Conservation (phyloP, 1,140 invertebrate genomes). For the Pteromalus puparum region DNA sequence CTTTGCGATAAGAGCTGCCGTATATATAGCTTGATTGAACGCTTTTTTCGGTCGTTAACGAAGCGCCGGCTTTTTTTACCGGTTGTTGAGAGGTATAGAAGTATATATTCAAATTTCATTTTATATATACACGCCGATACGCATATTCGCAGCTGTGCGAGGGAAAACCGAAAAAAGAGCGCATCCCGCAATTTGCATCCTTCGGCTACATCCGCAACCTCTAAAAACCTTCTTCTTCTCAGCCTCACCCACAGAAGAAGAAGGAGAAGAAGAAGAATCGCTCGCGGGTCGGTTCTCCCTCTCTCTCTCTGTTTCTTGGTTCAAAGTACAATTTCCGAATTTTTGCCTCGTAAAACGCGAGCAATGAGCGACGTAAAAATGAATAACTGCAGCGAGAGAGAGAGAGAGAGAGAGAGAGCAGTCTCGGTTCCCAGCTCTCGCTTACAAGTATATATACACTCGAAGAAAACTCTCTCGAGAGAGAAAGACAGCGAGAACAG, state of each 20-base stretch:
- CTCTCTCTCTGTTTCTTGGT: slow-evolving; percentile 54
- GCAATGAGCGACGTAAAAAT: slow-evolving; percentile 74
- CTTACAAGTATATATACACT: neutral
- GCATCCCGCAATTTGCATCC: neutral
- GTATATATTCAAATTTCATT: too few species aligned
- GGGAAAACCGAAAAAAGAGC: neutral
- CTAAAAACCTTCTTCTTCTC: slow-evolving; percentile 3
- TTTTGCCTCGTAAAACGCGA: slow-evolving; percentile 74
- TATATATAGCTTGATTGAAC: neutral
- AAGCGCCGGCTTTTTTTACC: neutral
- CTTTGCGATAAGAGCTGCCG: neutral
- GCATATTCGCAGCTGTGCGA: neutral
- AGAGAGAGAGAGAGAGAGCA: neutral
- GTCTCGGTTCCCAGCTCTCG: neutral
- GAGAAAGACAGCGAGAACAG: slow-evolving; percentile 36
- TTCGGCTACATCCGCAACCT: neutral
- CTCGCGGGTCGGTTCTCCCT: slow-evolving; percentile 17
- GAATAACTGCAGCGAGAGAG: slow-evolving; percentile 60
- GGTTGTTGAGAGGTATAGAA: too few species aligned
- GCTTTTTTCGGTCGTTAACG: neutral
- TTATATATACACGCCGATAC: too few species aligned
- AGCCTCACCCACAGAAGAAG: slow-evolving; percentile 13
- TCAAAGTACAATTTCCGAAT: slow-evolving; percentile 74
- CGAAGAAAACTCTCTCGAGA: neutral
- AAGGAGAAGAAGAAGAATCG: slow-evolving; percentile 38